These are phyloP conservation scores for Pimephales promelas DNA, from an alignment of 2,113 vertebrate species.

Conservation along the genomic window DNA sequence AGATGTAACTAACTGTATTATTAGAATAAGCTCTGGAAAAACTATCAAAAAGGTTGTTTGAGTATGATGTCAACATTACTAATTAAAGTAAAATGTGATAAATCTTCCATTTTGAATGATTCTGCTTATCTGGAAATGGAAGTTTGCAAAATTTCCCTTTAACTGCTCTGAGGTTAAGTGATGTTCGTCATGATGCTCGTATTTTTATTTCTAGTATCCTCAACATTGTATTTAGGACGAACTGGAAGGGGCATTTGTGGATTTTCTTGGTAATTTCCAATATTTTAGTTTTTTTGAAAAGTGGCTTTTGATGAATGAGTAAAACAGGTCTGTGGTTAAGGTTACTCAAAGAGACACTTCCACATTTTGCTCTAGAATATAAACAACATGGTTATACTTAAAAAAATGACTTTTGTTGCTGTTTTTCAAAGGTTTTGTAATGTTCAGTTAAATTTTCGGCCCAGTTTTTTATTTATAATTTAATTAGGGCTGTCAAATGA, in stretches of 20 bases:
- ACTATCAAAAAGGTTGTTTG: not conserved
- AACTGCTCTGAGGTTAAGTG: not conserved
- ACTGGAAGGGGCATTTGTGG: not conserved
- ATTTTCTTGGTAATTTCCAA: slow-evolving; percentile 17
- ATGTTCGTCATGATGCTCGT: not conserved
- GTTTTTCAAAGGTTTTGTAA: not conserved
- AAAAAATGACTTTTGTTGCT: not conserved
- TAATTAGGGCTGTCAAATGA: no score
- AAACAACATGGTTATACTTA: not conserved
- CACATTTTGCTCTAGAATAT: not conserved
- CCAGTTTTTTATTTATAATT: not conserved
- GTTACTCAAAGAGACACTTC: slow-evolving; percentile 18
- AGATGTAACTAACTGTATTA: not conserved
- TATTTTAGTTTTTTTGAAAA: not conserved
- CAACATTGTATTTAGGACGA: not conserved
- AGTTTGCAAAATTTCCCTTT: not conserved
- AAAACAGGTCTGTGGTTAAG: not conserved
- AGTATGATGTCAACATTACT: not conserved
- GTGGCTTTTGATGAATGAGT: not conserved
- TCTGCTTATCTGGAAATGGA: not conserved
- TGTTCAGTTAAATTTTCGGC: not conserved
- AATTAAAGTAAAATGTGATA: not conserved
- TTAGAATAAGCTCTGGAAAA: not conserved
- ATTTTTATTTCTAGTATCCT: not conserved
- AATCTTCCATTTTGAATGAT: not conserved